These are phyloP conservation scores for Dyspetes luteomarginatus DNA, from an alignment of 2,888 invertebrate genomes.

Conservation along the genomic window DNA sequence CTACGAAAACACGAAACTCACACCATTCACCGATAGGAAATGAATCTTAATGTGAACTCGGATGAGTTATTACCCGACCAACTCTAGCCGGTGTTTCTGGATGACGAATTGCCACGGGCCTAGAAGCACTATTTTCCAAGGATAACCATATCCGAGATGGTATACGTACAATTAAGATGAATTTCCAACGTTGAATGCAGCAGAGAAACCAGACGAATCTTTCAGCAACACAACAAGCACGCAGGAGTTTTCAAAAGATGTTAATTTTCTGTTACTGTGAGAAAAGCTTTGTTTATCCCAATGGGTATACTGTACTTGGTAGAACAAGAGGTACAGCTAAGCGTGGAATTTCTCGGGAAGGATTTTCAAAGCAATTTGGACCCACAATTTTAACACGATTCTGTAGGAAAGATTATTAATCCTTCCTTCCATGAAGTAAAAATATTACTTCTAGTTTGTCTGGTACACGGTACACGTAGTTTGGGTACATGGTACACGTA, in stretches of 20 bases:
- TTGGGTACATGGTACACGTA: no score
- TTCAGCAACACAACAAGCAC: no score
- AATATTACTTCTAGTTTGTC: background rate
- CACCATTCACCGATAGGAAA: background rate
- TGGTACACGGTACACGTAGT: background rate
- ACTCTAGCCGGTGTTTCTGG: constrained; percentile 8
- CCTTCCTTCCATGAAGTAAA: background rate
- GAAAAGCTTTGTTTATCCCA: background rate
- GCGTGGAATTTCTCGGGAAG: background rate
- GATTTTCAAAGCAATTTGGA: background rate
- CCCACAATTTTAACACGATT: background rate
- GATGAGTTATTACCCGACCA: background rate
- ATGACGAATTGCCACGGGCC: constrained; percentile 25
- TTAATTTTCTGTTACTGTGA: background rate
- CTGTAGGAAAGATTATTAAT: background rate
- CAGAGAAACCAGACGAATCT: background rate
- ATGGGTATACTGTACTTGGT: background rate
- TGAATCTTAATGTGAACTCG: constrained; percentile 1
- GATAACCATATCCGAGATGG: background rate
- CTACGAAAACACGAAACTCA: background rate
- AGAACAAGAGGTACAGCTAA: background rate
- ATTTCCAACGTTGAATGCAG: background rate
- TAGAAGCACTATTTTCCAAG: background rate
- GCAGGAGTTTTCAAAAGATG: background rate
- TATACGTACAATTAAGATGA: constrained; percentile 10